Percentiles rank a stretch among this genome's conserved stretches.
phyloP scores from a whole-genome alignment of 2,797 vertebrate genomes.

The Clarias platycephalus region DNA sequence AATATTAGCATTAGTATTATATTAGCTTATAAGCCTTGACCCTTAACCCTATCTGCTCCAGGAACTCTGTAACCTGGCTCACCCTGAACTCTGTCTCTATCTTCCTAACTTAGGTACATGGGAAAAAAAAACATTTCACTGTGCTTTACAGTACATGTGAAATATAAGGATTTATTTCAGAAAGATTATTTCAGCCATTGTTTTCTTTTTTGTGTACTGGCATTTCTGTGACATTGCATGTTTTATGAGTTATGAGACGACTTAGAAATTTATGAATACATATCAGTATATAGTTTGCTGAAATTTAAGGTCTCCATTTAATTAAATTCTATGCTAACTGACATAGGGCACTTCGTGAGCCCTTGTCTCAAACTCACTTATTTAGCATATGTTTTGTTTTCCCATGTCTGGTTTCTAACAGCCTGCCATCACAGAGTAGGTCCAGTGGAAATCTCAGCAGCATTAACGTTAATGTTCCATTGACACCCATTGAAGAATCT shows the following conservation, averaged over 20 bases:
- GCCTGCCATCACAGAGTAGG: neutral
- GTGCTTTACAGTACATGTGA: no score
- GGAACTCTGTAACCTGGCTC: no score
- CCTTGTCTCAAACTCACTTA: neutral
- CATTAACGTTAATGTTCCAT: neutral
- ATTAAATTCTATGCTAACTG: no score
- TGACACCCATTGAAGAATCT: neutral
- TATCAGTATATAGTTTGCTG: neutral
- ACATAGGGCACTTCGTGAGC: no score
- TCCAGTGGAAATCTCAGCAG: neutral
- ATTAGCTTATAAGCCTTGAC: neutral
- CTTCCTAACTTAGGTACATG: no score
- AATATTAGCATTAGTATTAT: neutral
- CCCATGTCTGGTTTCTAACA: neutral
- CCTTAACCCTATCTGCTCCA: no score
- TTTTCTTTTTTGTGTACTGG: neutral
- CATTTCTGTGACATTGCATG: neutral
- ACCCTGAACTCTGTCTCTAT: no score
- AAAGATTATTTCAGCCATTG: no score
- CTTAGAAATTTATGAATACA: neutral
- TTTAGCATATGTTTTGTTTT: neutral
- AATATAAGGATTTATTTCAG: no score
- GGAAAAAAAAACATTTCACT: no score
- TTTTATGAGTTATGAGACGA: neutral
- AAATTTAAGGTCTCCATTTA: neutral